Conservation (phyloP, 2,113 vertebrate genomes). For the Cygnus buccinator region DNA sequence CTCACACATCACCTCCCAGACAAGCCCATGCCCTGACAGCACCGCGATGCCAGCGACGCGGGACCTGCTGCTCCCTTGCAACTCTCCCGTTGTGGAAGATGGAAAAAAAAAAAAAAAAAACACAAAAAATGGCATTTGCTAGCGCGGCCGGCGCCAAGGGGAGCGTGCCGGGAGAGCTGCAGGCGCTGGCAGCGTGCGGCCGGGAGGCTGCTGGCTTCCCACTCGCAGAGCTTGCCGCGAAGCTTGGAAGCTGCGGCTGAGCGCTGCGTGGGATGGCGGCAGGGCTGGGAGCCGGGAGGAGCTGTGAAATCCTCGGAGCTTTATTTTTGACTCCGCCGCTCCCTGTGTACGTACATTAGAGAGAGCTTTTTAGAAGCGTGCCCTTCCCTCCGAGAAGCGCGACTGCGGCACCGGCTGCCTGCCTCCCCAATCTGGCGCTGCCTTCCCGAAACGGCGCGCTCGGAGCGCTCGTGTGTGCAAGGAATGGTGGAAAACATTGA, state of each 20-base stretch:
- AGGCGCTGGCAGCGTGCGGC: too few relatives aligned
- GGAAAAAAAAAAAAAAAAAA: neutral
- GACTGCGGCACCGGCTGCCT: neutral
- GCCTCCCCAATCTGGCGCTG: constrained; percentile 46
- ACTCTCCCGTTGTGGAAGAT: constrained; percentile 18
- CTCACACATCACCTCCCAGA: fast-evolving
- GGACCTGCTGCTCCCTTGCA: neutral
- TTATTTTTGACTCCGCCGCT: constrained; percentile 56
- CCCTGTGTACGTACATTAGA: neutral
- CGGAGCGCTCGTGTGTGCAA: neutral
- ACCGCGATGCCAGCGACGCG: neutral
- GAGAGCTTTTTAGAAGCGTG: constrained; percentile 16
- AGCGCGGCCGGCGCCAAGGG: constrained; percentile 20
- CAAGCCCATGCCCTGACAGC: neutral
- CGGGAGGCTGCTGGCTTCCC: constrained; percentile 48
- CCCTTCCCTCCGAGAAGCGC: neutral
- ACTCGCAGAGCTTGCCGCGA: neutral
- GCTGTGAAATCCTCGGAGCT: constrained; percentile 60
- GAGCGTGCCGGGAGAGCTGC: neutral
- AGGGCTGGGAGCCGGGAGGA: constrained; percentile 33
- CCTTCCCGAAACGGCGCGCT: neutral
- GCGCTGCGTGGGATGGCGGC: constrained; percentile 42
- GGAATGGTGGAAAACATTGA: neutral
- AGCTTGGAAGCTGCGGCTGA: constrained; percentile 42
- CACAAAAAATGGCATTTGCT: neutral